Evolutionary conservation across 2,888 invertebrate genomes (phyloP).

Genomic region (Ichneumon xanthorius): DNA sequence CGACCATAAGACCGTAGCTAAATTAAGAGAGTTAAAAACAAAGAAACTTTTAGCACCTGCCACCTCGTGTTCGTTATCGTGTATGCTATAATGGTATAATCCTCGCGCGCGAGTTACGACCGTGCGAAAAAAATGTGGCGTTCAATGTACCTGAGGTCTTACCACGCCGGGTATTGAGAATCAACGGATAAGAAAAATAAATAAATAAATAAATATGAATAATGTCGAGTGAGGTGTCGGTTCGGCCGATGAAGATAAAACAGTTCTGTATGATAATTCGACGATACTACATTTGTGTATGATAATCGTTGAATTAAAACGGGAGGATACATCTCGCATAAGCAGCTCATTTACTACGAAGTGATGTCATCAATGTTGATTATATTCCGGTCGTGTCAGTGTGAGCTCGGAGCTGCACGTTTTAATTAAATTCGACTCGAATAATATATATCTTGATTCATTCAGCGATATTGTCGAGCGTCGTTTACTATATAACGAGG

Average conservation of each 20-base stretch:
- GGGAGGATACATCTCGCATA: not conserved
- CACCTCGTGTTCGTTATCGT: conserved; percentile 40
- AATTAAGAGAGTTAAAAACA: conserved; percentile 1
- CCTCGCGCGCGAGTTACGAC: not conserved
- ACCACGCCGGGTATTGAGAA: not conserved
- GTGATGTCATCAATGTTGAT: not conserved
- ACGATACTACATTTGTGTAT: not conserved
- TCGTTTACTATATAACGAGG: not conserved
- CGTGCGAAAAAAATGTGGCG: not conserved
- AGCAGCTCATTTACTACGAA: not conserved
- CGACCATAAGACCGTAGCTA: conserved; percentile 94
- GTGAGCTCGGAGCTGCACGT: not conserved
- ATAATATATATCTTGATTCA: not conserved
- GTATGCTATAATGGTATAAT: conserved; percentile 4
- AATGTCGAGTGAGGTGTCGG: not conserved
- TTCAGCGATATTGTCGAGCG: not conserved
- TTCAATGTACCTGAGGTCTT: conserved; percentile 15
- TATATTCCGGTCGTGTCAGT: not conserved
- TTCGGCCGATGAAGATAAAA: not conserved
- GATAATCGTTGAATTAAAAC: not conserved
- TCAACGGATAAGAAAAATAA: not conserved
- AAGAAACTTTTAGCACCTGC: conserved; percentile 30
- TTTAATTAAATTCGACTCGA: not conserved
- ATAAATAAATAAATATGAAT: not conserved
- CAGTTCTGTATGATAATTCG: not conserved